A percentile compares a stretch with the other conserved stretches of the same genome.
Conservation (phyloP, 1,140 invertebrate genomes). For the Caenorhabditis remanei region DNA sequence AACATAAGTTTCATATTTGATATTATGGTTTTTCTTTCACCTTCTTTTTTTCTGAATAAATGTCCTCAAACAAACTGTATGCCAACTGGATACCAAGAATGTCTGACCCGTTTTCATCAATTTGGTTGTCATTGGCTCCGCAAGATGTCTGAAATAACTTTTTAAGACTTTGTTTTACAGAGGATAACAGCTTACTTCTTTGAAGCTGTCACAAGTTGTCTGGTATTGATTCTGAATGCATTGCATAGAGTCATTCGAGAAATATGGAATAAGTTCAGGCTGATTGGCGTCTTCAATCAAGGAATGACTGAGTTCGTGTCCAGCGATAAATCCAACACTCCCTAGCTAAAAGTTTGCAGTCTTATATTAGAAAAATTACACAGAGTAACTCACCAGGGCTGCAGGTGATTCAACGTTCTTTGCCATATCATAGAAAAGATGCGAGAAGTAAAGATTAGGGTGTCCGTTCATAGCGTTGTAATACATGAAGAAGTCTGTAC, state of each 20-base stretch:
- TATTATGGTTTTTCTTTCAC: background rate
- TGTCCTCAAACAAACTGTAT: background rate
- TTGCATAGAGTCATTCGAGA: background rate
- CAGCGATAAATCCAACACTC: background rate
- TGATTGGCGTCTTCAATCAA: background rate
- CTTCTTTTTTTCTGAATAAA: background rate
- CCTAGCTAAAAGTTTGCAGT: background rate
- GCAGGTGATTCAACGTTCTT: background rate
- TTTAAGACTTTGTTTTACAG: background rate
- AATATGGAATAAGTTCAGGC: background rate
- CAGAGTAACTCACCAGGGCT: background rate
- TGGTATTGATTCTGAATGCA: conserved; percentile 14
- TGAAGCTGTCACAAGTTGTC: background rate
- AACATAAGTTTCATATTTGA: background rate
- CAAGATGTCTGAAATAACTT: background rate
- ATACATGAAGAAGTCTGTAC: too few species aligned
- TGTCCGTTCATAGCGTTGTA: background rate
- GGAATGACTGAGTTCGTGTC: conserved; percentile 14
- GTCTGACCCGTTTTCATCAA: conserved; percentile 14
- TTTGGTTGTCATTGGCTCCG: background rate
- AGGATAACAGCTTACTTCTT: background rate
- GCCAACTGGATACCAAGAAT: conserved; percentile 4
- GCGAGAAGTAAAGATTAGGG: background rate
- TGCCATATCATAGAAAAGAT: background rate
- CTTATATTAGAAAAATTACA: background rate